phyloP scores from a whole-genome alignment of 2,113 vertebrate genomes.

The Lamprotornis superbus region DNA sequence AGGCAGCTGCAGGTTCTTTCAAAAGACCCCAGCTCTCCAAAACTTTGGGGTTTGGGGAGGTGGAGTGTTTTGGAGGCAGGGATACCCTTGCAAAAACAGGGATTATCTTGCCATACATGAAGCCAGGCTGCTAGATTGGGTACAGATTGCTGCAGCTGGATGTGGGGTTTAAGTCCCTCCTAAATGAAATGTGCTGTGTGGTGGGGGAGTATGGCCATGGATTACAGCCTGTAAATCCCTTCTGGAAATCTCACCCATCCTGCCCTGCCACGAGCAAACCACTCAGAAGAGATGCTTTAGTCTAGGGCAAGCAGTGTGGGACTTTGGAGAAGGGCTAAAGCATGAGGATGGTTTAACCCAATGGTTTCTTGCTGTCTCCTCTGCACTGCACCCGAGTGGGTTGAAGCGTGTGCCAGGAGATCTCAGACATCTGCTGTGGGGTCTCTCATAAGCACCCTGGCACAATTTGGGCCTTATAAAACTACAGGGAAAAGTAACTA shows the following conservation, averaged over 20 bases:
- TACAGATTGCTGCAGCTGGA: slow-evolving; percentile 33
- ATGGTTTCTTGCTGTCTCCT: background rate
- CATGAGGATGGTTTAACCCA: background rate
- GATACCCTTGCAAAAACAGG: background rate
- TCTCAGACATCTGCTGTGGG: background rate
- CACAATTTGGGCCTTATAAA: background rate
- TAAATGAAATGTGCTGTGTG: background rate
- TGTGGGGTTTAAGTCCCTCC: background rate
- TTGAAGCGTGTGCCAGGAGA: fast-evolving
- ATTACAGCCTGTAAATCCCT: background rate
- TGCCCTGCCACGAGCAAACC: background rate
- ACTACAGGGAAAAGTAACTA: background rate
- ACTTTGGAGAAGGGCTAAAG: background rate
- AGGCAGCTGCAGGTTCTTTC: slow-evolving; percentile 50
- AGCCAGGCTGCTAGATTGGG: background rate
- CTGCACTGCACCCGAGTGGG: fast-evolving
- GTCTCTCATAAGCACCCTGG: background rate
- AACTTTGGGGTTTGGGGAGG: background rate
- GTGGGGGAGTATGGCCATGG: fast-evolving
- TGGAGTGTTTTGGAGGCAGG: background rate
- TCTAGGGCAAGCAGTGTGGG: background rate
- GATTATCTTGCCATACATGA: background rate
- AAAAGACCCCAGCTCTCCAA: background rate
- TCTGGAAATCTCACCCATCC: background rate
- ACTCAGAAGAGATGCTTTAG: background rate